These are phyloP conservation scores for Rhagoletis pomonella DNA, from an alignment of 1,140 invertebrate genomes.

Conservation along the genomic window DNA sequence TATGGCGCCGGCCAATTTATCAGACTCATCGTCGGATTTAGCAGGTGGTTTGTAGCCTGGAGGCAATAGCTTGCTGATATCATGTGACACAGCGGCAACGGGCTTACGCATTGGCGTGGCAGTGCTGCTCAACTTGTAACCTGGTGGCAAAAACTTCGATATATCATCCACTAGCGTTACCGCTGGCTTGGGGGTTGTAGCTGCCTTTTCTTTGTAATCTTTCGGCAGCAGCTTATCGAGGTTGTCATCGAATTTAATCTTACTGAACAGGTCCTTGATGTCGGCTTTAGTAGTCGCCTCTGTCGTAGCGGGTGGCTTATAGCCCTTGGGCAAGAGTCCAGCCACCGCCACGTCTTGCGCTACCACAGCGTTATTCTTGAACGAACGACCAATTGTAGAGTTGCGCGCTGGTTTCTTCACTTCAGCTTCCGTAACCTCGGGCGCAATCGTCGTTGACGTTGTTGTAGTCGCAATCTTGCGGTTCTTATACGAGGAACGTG, in stretches of 20 bases:
- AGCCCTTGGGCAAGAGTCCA: slow-evolving; percentile 79
- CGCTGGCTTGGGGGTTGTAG: slow-evolving; percentile 63
- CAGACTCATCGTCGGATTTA: slow-evolving; percentile 68
- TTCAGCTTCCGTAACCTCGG: slow-evolving; percentile 54
- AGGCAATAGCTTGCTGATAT: slow-evolving; percentile 74
- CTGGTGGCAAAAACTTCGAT: slow-evolving; percentile 79
- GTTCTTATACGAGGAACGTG: slow-evolving; percentile 75
- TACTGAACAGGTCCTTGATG: slow-evolving; percentile 65
- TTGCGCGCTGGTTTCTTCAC: slow-evolving; percentile 67
- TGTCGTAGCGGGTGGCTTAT: slow-evolving; percentile 76
- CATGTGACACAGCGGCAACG: slow-evolving; percentile 73
- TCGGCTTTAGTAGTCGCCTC: slow-evolving; percentile 64
- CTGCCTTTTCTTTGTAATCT: slow-evolving; percentile 76
- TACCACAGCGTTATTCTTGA: slow-evolving; percentile 66
- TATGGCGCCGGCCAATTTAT: slow-evolving; percentile 55
- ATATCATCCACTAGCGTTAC: slow-evolving; percentile 74
- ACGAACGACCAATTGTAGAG: slow-evolving; percentile 71
- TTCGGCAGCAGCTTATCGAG: slow-evolving; percentile 78
- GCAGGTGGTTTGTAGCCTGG: slow-evolving; percentile 76
- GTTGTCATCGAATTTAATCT: slow-evolving; percentile 66
- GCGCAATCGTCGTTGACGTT: slow-evolving; percentile 75
- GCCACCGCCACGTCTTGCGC: slow-evolving; percentile 73
- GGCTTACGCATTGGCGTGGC: slow-evolving; percentile 65
- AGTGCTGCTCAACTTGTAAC: slow-evolving; percentile 74
- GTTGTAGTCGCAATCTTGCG: slow-evolving; percentile 75